phyloP scores from a whole-genome alignment of 2,888 invertebrate genomes.

The Chrysina gloriosa region DNA sequence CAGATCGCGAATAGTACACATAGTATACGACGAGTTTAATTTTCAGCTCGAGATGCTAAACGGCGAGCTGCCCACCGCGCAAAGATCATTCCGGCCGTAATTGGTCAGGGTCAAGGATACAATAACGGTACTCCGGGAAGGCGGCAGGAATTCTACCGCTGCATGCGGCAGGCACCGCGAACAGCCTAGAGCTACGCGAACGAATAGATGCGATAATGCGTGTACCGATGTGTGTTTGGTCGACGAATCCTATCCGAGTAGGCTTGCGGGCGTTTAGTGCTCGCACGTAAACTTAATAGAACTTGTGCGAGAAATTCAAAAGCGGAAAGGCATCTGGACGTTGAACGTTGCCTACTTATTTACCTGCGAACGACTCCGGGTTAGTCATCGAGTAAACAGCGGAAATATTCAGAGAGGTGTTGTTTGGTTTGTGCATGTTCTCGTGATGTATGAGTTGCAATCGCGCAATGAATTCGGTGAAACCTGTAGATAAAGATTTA shows the following conservation, averaged over 20 bases:
- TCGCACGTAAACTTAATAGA: too few species aligned
- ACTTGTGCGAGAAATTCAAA: too few species aligned
- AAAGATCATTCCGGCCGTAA: conserved; percentile 10
- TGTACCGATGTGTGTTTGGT: background rate
- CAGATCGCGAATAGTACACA: background rate
- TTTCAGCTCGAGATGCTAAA: background rate
- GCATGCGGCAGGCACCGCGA: background rate
- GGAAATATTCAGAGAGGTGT: too few species aligned
- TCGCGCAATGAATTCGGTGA: too few species aligned
- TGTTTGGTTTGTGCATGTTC: too few species aligned
- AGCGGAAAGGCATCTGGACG: background rate
- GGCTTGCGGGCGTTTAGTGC: too few species aligned
- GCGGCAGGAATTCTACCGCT: conserved; percentile 1
- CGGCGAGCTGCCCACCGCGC: too few species aligned
- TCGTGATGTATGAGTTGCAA: too few species aligned
- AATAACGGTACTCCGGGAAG: conserved; percentile 11
- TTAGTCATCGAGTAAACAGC: background rate
- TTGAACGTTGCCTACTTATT: background rate
- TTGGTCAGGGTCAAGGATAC: conserved; percentile 28
- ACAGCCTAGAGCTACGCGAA: background rate
- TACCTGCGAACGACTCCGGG: background rate
- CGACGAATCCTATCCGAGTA: background rate
- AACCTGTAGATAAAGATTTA: too few species aligned
- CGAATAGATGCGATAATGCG: background rate
- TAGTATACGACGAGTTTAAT: background rate